Conservation (phyloP, 2,888 invertebrate species). For the Archaeoteleia sp. region DNA sequence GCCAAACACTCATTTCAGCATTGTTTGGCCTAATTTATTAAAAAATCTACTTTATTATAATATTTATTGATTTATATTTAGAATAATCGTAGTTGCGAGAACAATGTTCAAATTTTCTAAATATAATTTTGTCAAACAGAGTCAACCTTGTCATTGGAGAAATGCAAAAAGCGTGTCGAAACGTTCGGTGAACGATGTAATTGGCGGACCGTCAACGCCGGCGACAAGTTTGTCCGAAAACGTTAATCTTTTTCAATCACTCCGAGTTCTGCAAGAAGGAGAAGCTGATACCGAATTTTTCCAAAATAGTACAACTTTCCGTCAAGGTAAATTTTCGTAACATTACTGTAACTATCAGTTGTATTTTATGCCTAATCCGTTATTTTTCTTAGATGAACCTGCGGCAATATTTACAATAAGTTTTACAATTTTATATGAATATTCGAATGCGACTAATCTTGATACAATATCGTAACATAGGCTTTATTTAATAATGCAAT, state of each 20-base stretch:
- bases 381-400: too few relatives aligned
- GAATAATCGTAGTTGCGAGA: neutral
- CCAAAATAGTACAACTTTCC: constrained; percentile 69
- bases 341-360: too few relatives aligned
- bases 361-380: too few relatives aligned
- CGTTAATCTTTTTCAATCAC: constrained; percentile 91
- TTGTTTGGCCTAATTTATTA: too few relatives aligned
- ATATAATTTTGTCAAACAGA: too few relatives aligned
- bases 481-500: too few relatives aligned
- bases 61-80: neutral
- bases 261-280: constrained; percentile 90
- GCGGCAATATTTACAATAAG: too few relatives aligned
- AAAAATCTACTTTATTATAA: neutral
- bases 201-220: constrained; percentile 73
- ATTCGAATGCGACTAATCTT: too few relatives aligned
- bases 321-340: constrained; percentile 67
- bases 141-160: constrained; percentile 95
- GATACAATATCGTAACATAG: too few relatives aligned
- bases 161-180: constrained; percentile 88
- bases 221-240: constrained; percentile 85
- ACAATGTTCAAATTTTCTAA: too few relatives aligned
- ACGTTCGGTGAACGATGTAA: constrained; percentile 79
- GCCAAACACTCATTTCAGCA: too few relatives aligned
- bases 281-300: constrained; percentile 81
- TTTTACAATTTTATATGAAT: too few relatives aligned